These are phyloP conservation scores for Cichladusa arquata DNA, from an alignment of 2,113 vertebrate species.

Conservation along the genomic window DNA sequence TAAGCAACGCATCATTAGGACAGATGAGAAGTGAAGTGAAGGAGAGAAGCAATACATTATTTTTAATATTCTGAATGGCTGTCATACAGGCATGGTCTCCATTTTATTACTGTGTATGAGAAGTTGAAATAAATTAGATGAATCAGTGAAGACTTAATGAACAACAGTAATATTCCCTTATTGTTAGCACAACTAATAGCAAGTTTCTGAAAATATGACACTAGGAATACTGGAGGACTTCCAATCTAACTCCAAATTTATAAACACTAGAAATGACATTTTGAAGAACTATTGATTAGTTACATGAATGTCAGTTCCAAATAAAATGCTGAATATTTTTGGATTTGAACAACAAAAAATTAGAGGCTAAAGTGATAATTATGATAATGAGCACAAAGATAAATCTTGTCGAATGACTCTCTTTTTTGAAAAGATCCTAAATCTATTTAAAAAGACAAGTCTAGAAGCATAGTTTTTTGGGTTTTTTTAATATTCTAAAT, in stretches of 20 bases:
- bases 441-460: neutral
- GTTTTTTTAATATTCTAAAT: neutral
- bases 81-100: neutral
- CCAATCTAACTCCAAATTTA: neutral
- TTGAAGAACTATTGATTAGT: constrained; percentile 4
- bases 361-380: neutral
- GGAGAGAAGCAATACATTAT: neutral
- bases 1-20: neutral
- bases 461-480: neutral
- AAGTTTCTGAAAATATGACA: neutral
- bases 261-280: neutral
- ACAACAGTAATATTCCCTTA: neutral
- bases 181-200: neutral
- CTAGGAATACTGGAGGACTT: neutral
- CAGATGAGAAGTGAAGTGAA: neutral
- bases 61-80: neutral
- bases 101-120: neutral
- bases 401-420: neutral
- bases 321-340: neutral
- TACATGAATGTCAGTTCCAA: neutral
- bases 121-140: neutral
- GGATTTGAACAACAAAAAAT: neutral
- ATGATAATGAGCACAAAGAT: neutral
- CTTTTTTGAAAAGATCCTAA: neutral
- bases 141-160: neutral